Percentiles rank a stretch among this genome's conserved stretches.
Conservation (phyloP, 1,140 invertebrate species). For the Amyelois transitella region DNA sequence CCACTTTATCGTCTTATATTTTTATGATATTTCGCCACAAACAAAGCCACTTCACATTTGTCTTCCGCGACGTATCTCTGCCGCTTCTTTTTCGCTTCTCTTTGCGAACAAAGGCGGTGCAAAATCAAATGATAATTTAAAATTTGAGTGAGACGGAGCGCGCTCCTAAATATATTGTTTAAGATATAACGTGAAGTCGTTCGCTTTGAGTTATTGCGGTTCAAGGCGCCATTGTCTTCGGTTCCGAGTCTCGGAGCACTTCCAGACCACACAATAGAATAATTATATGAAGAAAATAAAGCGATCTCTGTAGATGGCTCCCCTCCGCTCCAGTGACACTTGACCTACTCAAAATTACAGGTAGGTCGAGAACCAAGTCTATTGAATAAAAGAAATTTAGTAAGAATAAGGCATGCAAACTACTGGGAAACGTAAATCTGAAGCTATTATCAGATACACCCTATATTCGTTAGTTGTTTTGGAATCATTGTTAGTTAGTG, state of each 20-base stretch:
- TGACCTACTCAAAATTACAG: too few species aligned
- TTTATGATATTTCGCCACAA: constrained; percentile 47
- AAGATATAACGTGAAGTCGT: constrained; percentile 26
- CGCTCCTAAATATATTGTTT: constrained; percentile 25
- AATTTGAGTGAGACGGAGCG: constrained; percentile 24
- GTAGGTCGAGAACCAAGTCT: too few species aligned
- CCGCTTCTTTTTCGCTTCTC: constrained; percentile 25
- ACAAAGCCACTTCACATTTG: constrained; percentile 41
- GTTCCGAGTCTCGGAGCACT: constrained; percentile 2
- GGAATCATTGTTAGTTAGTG: too few species aligned
- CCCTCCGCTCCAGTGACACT: too few species aligned
- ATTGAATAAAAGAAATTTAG: too few species aligned
- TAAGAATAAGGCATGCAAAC: too few species aligned
- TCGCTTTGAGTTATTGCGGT: constrained; percentile 21
- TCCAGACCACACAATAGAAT: constrained; percentile 1
- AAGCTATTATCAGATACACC: too few species aligned
- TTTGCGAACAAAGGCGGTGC: constrained; percentile 25
- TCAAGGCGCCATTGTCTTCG: constrained; percentile 9
- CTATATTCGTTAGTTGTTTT: too few species aligned
- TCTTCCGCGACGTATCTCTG: constrained; percentile 30
- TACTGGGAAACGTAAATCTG: too few species aligned
- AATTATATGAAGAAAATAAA: constrained; percentile 1
- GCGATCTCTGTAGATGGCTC: too few species aligned
- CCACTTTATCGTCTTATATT: constrained; percentile 48
- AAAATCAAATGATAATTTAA: constrained; percentile 43